phyloP scores from a whole-genome alignment of 1,140 invertebrate genomes.

The Conus ventricosus region DNA sequence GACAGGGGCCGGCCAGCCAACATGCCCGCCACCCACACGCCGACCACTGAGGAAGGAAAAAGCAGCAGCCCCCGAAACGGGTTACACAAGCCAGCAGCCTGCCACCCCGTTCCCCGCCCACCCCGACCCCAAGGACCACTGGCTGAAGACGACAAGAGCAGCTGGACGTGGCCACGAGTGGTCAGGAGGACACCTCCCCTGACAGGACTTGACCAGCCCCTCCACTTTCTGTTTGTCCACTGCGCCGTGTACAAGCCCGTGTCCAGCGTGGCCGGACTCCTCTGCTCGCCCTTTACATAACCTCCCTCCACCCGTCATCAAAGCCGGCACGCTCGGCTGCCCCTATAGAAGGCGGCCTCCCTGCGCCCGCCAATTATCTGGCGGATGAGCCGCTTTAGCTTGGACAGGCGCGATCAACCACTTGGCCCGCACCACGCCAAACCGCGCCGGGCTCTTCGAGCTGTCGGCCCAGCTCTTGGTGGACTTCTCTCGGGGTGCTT shows the following conservation, averaged over 20 bases:
- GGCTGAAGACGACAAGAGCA: neutral
- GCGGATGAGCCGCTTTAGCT: neutral
- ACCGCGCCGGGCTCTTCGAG: too few species aligned
- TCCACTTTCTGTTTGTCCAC: conserved; percentile 3
- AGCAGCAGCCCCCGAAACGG: neutral
- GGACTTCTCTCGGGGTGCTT: too few species aligned
- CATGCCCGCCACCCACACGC: neutral
- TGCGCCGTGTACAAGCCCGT: conserved; percentile 4
- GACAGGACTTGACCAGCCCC: neutral
- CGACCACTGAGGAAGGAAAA: neutral
- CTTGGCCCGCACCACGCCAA: too few species aligned
- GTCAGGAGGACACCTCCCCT: neutral
- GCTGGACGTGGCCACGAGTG: neutral
- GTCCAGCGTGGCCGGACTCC: neutral
- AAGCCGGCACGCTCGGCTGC: neutral
- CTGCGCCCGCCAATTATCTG: neutral
- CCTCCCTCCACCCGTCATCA: neutral
- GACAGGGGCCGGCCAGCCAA: neutral
- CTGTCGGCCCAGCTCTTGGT: too few species aligned
- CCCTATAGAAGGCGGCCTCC: neutral
- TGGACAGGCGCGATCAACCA: too few species aligned
- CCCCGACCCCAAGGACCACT: neutral
- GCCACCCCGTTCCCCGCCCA: neutral
- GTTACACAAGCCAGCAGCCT: neutral
- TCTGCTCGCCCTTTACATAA: neutral